Conservation (phyloP, 2,888 invertebrate genomes). For the Netelia melanura region DNA sequence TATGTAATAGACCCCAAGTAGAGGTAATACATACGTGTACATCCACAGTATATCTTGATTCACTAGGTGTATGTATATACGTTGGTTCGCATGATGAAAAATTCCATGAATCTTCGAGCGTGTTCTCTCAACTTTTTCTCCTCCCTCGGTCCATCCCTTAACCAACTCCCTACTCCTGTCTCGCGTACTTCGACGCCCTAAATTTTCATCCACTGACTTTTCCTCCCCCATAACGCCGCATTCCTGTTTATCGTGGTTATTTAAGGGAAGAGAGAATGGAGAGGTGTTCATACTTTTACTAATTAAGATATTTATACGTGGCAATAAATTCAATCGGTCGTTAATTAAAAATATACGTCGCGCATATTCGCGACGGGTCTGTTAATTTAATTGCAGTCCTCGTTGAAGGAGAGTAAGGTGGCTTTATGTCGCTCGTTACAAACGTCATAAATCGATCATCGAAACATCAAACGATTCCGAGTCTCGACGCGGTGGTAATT, state of each 20-base stretch:
- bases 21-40: constrained; percentile 30
- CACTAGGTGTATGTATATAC: constrained; percentile 35
- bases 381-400: too few relatives aligned
- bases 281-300: too few relatives aligned
- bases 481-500: too few relatives aligned
- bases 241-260: neutral
- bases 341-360: too few relatives aligned
- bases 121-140: constrained; percentile 10
- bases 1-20: constrained; percentile 57
- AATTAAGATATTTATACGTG: too few relatives aligned
- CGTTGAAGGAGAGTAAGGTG: too few relatives aligned
- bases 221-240: neutral
- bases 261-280: neutral
- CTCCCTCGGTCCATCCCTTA: neutral
- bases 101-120: constrained; percentile 67
- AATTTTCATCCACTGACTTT: constrained; percentile 5
- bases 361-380: too few relatives aligned
- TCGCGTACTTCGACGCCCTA: neutral
- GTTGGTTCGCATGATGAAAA: constrained; percentile 61
- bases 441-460: too few relatives aligned
- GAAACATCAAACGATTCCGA: too few relatives aligned
- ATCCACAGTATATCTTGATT: constrained; percentile 53
- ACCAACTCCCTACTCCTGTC: neutral
- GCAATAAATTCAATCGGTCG: too few relatives aligned
- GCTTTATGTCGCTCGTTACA: too few relatives aligned